Conservation (phyloP, 1,140 invertebrate species). For the Melitaea cinxia region DNA sequence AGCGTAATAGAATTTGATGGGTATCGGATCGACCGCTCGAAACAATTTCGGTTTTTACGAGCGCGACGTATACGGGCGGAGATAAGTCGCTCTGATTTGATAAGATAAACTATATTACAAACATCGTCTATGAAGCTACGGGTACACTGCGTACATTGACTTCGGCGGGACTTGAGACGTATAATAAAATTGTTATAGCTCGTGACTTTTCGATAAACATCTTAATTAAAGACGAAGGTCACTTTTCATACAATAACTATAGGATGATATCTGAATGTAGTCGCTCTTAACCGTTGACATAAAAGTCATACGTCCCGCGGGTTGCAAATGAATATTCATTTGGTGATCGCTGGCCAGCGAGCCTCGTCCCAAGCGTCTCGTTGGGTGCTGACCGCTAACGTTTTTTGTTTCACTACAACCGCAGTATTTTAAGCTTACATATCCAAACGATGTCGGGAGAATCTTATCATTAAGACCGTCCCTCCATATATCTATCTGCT, state of each 20-base stretch:
- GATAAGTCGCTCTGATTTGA: neutral
- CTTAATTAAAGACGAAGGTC: neutral
- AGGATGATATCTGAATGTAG: neutral
- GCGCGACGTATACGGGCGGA: neutral
- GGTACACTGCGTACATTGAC: neutral
- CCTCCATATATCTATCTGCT: too few species aligned
- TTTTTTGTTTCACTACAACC: neutral
- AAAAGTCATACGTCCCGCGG: neutral
- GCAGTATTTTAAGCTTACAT: too few species aligned
- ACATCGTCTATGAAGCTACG: neutral
- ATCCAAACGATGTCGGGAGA: too few species aligned
- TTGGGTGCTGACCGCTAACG: neutral
- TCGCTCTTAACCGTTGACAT: neutral
- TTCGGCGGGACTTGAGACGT: neutral
- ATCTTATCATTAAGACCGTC: too few species aligned
- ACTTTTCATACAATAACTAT: neutral
- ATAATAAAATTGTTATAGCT: neutral
- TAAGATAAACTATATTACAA: neutral
- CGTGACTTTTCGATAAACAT: neutral
- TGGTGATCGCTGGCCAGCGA: neutral
- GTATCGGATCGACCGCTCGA: constrained; percentile 10
- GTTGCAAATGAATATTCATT: neutral
- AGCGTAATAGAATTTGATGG: constrained; percentile 20
- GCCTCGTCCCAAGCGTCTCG: neutral
- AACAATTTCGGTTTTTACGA: constrained; percentile 4